Evolutionary conservation across 2,113 vertebrate species (phyloP), one percentile per base, ranked within the genome.

Genomic region (Nannobrachium achirus): DNA sequence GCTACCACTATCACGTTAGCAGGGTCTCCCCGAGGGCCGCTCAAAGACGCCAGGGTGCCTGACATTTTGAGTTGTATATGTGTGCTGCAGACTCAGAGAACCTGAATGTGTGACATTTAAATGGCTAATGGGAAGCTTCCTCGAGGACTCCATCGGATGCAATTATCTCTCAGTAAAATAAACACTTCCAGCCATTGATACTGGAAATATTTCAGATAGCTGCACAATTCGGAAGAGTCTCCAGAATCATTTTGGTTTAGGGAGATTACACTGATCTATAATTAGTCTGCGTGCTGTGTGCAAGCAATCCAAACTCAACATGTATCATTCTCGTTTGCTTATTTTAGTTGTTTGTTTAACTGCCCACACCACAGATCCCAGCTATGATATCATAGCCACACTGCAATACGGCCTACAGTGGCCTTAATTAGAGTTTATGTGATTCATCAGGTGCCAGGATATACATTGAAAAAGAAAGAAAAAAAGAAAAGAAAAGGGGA

Each of bases 381-480:
- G 64, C 51, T 42, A 51, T 81, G 65, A 86, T 59, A 78, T 88
- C 81, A 86, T 59, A 62, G 52, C 16, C 62, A 76, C 76, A 76
- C 38, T 52, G 19, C 64, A 63, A 76, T 46, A 48, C 6, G 11
- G 13, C 42, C n/a, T 75, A 41, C 40, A 48, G 58, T 56, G n/a
- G 60, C 69, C 48, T 57, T 46, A 79, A 14, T 11, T 44, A 7
- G 20, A 52, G 41, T 55, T 80, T 42, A n/a, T 20, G 10, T 78
- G 58, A 75, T 84, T 84, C n/a, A 73, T 81, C 62, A 68, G 14
- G 56, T 56, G 60, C 82, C 69, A 73, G 75, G 61, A 65, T 20
- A 11, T 52, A 48, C 11, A 10, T 63, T 49, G 46, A 33, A 33
- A 33, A 33, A 33, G 3, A 33, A 33, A 4, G 25, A 33, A 5